phyloP scores from a whole-genome alignment of 2,888 invertebrate genomes.

The Chamaedrilus cognettii region DNA sequence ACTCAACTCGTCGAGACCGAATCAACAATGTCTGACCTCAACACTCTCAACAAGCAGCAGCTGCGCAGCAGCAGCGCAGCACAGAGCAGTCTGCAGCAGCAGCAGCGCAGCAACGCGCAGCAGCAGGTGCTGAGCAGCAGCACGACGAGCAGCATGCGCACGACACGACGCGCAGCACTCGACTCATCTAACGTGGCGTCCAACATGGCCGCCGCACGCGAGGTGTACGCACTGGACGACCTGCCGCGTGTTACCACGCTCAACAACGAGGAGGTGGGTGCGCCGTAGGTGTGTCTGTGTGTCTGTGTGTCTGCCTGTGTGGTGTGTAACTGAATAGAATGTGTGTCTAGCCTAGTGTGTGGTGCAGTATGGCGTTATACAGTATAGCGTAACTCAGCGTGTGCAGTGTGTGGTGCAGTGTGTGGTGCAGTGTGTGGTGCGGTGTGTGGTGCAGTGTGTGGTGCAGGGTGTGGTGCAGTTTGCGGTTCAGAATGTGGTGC shows the following conservation, averaged over 20 bases:
- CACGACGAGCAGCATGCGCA: constrained; percentile 9
- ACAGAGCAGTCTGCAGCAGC: constrained; percentile 9
- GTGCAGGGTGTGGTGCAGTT: too few relatives aligned
- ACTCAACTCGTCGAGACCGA: constrained; percentile 31
- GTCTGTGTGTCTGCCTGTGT: not conserved
- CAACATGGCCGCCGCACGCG: constrained; percentile 18
- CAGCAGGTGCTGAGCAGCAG: too few relatives aligned
- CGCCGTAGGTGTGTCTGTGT: too few relatives aligned
- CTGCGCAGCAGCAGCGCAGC: not conserved
- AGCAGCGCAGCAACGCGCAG: not conserved
- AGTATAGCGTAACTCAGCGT: too few relatives aligned
- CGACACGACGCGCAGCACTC: not conserved
- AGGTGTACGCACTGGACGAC: constrained; percentile 34
- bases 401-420: too few relatives aligned
- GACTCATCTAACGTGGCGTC: constrained; percentile 18
- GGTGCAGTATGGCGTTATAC: too few relatives aligned
- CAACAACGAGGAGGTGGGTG: constrained; percentile 34
- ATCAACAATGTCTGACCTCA: constrained; percentile 22
- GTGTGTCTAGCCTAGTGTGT: too few relatives aligned
- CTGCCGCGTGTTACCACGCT: constrained; percentile 29
- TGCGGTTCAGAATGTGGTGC: too few relatives aligned
- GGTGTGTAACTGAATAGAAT: not conserved
- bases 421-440: too few relatives aligned
- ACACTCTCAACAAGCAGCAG: constrained; percentile 6
- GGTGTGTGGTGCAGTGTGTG: too few relatives aligned